Evolutionary conservation across 2,797 vertebrate species (phyloP), one percentile per base, ranked within the genome.

Genomic region (Chrosomus eos): DNA sequence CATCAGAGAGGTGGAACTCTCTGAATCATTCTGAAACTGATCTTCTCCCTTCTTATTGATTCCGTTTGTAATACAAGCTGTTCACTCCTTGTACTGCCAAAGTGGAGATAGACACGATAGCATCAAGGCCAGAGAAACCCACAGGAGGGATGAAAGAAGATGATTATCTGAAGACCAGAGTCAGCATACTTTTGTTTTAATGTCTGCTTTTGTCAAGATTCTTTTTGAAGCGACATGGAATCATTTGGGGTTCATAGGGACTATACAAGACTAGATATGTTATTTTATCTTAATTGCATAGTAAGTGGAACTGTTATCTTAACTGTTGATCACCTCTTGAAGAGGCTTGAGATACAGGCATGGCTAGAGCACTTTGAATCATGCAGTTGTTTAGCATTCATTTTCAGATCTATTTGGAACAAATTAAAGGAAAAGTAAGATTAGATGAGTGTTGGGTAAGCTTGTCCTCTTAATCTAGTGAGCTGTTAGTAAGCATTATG

Each of bases 31-130:
- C 53, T 81, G 84, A 86, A 88, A 86, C 79, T 38, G 80, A 90
- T 88, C 81, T 87, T 83, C 86, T 88, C 75, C 45, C 28, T 36
- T 70, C 84, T 82, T 90, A 90, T 91, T 80, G 90, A 90, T 90
- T 87, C 60, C 16, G 78, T 85, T 51, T 89, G 90, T 90, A 90
- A 90, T 88, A 91, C 88, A 91, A 91, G 87, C 85, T 66, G 86
- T 88, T 88, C 83, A 81, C 82, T 89, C 88, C 85, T 87, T 81
- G 84, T 85, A 78, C 83, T 88, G 89, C 90, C 90, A 90, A 88
- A 90, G 84, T 82, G 74, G 86, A 88, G 91, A 91, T 87, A 86
- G 88, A 90, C 84, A 85, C 28, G 87, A 89, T 88, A 84, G 80
- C 79, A 85, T 86, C 81, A 80, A 80, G 79, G 48, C 53, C 48